Percentiles rank a stretch among this genome's conserved stretches.
phyloP scores from a whole-genome alignment of 2,888 invertebrate genomes.

The Calameuta filiformis region DNA sequence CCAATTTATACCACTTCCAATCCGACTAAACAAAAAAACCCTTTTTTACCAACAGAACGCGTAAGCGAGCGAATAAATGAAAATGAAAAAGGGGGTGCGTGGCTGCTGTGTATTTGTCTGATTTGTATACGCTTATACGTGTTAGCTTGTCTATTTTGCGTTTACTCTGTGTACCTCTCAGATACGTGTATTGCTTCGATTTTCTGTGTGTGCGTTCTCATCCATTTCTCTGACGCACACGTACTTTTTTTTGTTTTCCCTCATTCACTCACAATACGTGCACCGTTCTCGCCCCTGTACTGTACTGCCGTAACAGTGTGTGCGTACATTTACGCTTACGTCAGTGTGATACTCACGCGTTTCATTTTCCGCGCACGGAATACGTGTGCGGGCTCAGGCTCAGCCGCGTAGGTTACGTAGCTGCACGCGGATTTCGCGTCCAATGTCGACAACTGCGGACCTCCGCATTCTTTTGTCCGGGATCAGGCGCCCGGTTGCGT shows the following conservation, averaged over 20 bases:
- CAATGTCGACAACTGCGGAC: slow-evolving; percentile 10
- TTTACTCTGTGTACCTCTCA: background rate
- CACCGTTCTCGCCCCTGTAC: background rate
- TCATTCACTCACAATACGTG: background rate
- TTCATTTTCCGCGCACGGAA: background rate
- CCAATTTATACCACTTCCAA: slow-evolving; percentile 49
- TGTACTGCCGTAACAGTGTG: background rate
- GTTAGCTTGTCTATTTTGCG: background rate
- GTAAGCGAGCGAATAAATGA: slow-evolving; percentile 44
- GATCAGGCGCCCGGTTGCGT: slow-evolving; percentile 4
- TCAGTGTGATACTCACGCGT: background rate
- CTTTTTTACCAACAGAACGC: slow-evolving; percentile 35
- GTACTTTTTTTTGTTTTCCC: background rate
- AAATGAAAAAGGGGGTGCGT: slow-evolving; percentile 33
- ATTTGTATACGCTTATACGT: background rate
- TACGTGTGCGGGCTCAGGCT: background rate
- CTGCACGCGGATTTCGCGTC: background rate
- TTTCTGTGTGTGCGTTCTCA: slow-evolving; percentile 10
- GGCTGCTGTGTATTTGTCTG: no score
- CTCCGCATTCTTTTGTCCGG: slow-evolving; percentile 25
- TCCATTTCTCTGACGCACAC: background rate
- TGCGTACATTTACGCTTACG: slow-evolving; percentile 20
- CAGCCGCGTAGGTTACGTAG: background rate
- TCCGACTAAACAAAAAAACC: slow-evolving; percentile 45
- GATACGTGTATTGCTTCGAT: slow-evolving; percentile 1